Conservation (phyloP, 2,113 vertebrate genomes). For the Silurus asotus region DNA sequence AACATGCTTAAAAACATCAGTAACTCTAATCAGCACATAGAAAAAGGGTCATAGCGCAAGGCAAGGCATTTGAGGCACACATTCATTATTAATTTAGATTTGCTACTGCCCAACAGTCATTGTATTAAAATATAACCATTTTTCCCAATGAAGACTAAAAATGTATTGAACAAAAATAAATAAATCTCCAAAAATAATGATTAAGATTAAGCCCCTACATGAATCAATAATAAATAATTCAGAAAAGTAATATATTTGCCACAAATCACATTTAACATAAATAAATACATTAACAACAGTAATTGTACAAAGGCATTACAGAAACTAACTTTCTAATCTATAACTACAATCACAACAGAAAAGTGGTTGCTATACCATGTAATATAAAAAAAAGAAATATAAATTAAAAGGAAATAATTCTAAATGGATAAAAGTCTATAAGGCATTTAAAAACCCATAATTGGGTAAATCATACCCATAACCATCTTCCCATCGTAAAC, state of each 20-base stretch:
- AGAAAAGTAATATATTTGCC: background rate
- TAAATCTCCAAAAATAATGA: background rate
- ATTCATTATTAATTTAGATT: background rate
- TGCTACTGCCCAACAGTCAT: background rate
- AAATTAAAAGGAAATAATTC: background rate
- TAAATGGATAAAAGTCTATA: background rate
- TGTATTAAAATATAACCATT: background rate
- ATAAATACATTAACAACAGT: background rate
- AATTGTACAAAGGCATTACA: background rate
- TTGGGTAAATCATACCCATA: background rate
- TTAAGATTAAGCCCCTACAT: background rate
- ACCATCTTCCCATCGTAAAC: no score
- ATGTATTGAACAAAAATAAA: background rate
- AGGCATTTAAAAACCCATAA: background rate
- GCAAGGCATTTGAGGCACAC: background rate
- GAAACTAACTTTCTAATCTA: background rate
- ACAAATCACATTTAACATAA: background rate
- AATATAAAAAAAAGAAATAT: background rate
- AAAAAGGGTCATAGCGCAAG: background rate
- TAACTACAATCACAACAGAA: background rate
- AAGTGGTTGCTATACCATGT: background rate
- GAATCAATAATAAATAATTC: background rate
- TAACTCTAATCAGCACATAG: background rate
- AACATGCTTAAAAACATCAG: background rate
- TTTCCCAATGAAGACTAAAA: background rate